A percentile compares a stretch with the other conserved stretches of the same genome.
These are phyloP conservation scores for Carapus acus DNA, from an alignment of 2,797 vertebrate species.

Conservation along the genomic window DNA sequence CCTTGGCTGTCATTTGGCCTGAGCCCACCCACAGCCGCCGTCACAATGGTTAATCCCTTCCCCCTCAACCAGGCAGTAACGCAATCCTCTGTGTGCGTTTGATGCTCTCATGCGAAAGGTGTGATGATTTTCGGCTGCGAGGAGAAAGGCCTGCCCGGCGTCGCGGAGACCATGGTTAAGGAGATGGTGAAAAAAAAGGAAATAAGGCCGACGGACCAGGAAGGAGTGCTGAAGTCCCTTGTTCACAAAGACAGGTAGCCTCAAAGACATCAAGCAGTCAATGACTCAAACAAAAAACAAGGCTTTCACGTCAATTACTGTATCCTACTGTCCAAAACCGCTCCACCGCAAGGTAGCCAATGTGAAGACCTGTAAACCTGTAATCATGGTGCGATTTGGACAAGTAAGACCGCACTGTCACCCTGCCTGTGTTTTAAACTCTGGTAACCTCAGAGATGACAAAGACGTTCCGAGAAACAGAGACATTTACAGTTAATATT, in stretches of 20 bases:
- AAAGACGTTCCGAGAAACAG: too few relatives aligned
- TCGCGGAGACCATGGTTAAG: slow-evolving; percentile 75
- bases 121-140: slow-evolving; percentile 76
- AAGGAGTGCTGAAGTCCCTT: slow-evolving; percentile 74
- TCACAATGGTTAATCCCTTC: neutral
- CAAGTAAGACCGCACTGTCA: slow-evolving; percentile 27
- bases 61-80: neutral
- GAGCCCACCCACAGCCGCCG: neutral
- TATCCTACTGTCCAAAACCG: slow-evolving; percentile 22
- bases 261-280: slow-evolving; percentile 15
- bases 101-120: too few relatives aligned
- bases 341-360: slow-evolving; percentile 5
- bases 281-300: slow-evolving; percentile 44
- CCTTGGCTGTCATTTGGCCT: slow-evolving; percentile 2
- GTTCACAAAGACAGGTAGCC: slow-evolving; percentile 72
- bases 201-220: slow-evolving; percentile 73
- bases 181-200: slow-evolving; percentile 80
- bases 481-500: too few relatives aligned
- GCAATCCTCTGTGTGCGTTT: neutral
- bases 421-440: slow-evolving; percentile 1
- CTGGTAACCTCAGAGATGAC: neutral
- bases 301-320: slow-evolving; percentile 22
- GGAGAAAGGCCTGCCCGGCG: slow-evolving; percentile 71
- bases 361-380: slow-evolving; percentile 27
- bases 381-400: slow-evolving; percentile 37